Evolutionary conservation across 2,797 vertebrate genomes (phyloP), one percentile per base, ranked within the genome.

Genomic region (Enteromius viviparus): DNA sequence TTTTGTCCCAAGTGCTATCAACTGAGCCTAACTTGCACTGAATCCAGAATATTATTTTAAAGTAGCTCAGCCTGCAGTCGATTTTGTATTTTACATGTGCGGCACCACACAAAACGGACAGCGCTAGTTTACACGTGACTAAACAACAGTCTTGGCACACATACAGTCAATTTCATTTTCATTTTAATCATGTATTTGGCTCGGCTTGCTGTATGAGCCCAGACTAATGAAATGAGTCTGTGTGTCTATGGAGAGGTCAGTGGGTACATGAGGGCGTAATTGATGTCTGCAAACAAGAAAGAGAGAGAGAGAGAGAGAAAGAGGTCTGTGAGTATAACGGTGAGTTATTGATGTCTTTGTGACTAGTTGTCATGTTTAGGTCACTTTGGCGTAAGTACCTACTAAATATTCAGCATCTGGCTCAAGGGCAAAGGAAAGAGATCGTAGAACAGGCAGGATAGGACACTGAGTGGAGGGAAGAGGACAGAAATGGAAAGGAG

Each of bases 211-310:
- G 26, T 58, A 78, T 72, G 65, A 78, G 79, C 19, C 74, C 53
- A 81, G 79, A 76, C 78, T 81, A 85, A 85, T 85, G 80, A 82
- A 86, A 79, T 85, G 75, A 78, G 80, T 81, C 84, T 81, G 72
- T 58, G 76, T 37, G 58, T 79, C 76, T 86, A 14, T 62, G 10
- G 19, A 29, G 77, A 83, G 76, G 81, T 86, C 81, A 79, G 62
- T 26, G 76, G 78, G 85, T 83, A 80, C 81, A 83, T 42, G 78
- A 51, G 70, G 64, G 65, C 19, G 72, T 83, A 79, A 86, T 83
- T 83, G 70, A 74, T 72, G 76, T 83, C n/a, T 80, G 53, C 26
- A 47, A 19, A 62, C 3, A 19, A 29, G 40, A 45, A 14, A 26
- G 71, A 6, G 58, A 32, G 55, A 21, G 76, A 51, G 62, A 62